These are phyloP conservation scores for Corythornis vintsioides DNA, from an alignment of 2,113 vertebrate genomes.

Conservation along the genomic window DNA sequence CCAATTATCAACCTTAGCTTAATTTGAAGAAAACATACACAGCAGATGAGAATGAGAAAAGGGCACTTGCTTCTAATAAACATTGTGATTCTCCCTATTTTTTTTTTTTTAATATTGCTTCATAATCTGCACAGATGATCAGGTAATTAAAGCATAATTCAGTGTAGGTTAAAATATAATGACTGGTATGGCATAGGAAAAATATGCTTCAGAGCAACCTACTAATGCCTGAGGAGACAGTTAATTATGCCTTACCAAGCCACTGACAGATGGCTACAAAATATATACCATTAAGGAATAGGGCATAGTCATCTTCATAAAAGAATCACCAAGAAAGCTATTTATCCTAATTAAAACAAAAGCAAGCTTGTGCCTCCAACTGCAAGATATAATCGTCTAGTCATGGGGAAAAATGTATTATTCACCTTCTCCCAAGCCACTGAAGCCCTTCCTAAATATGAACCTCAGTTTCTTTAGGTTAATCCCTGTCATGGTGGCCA, in stretches of 20 bases:
- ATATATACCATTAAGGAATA: background rate
- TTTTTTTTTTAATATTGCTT: background rate
- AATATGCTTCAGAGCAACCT: background rate
- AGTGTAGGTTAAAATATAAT: slow-evolving; percentile 6
- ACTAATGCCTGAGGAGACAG: background rate
- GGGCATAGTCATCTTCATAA: background rate
- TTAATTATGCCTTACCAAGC: background rate
- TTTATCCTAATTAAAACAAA: slow-evolving; percentile 1
- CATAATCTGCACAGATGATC: slow-evolving; percentile 37
- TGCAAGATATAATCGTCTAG: background rate
- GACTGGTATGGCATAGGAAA: background rate
- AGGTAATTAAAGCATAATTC: slow-evolving; percentile 34
- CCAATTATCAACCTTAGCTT: background rate
- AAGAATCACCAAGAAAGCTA: background rate
- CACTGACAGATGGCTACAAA: slow-evolving; percentile 29
- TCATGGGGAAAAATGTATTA: background rate
- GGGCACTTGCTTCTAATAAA: background rate
- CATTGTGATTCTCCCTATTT: background rate
- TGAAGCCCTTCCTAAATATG: background rate
- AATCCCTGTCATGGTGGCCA: background rate
- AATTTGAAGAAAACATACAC: slow-evolving; percentile 19
- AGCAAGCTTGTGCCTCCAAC: background rate
- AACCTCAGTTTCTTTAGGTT: background rate
- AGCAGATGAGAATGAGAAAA: slow-evolving; percentile 1
- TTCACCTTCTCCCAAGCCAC: background rate